Conservation (phyloP, 2,888 invertebrate species). For the Argynnis bischoffii region DNA sequence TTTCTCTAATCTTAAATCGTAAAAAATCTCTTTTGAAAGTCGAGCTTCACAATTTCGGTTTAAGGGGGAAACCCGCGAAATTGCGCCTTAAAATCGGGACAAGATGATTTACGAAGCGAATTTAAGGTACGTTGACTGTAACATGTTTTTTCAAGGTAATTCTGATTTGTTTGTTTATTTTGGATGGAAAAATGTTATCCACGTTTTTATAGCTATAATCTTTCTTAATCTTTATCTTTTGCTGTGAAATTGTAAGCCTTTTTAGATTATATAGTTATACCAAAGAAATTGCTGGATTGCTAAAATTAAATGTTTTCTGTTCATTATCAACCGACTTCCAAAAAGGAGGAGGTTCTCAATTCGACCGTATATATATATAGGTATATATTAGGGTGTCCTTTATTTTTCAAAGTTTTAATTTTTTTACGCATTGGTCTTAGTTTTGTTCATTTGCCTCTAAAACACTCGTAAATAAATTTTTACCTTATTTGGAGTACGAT, state of each 20-base stretch:
- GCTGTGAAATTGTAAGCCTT: slow-evolving; percentile 22
- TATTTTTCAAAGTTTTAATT: no score
- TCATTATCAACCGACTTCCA: no score
- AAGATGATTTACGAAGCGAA: slow-evolving; percentile 37
- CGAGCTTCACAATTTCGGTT: slow-evolving; percentile 43
- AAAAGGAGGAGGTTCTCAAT: no score
- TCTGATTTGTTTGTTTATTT: slow-evolving; percentile 37
- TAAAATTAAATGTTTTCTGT: no score
- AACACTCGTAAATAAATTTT: no score
- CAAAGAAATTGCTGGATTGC: slow-evolving; percentile 1
- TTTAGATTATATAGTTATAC: slow-evolving; percentile 26
- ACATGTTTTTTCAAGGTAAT: slow-evolving; percentile 29
- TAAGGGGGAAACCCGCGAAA: slow-evolving; percentile 37
- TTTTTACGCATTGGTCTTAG: no score
- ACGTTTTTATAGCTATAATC: slow-evolving; percentile 32
- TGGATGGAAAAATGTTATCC: slow-evolving; percentile 28
- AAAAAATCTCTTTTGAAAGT: slow-evolving; percentile 44
- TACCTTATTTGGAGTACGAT: no score
- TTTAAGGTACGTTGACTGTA: slow-evolving; percentile 24
- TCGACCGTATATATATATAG: no score
- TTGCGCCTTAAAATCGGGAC: slow-evolving; percentile 42
- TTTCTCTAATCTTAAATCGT: slow-evolving; percentile 46
- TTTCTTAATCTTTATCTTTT: slow-evolving; percentile 33
- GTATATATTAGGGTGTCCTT: no score
- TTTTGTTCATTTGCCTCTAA: no score